phyloP scores from a whole-genome alignment of 1,140 invertebrate species.

The Panonychus citri region DNA sequence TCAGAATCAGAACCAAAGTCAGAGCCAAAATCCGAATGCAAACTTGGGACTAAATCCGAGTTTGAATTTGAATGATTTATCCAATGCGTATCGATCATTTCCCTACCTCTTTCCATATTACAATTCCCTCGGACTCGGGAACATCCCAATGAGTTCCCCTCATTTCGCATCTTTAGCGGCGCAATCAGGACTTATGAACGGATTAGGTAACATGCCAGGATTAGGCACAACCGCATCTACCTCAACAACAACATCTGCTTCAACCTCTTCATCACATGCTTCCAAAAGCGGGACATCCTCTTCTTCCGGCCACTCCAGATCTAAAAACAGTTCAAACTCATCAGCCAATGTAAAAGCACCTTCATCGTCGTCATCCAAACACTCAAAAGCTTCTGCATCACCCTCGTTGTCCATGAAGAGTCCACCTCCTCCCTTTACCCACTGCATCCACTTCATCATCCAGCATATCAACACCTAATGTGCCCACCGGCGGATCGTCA shows the following conservation, averaged over 20 bases:
- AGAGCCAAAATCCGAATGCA: neutral
- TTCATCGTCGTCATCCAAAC: too few species aligned
- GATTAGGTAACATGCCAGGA: conserved; percentile 23
- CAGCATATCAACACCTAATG: too few species aligned
- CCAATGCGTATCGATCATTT: conserved; percentile 23
- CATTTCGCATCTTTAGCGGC: conserved; percentile 47
- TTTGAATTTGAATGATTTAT: neutral
- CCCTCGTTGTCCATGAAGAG: neutral
- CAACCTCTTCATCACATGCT: conserved; percentile 19
- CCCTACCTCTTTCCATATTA: conserved; percentile 76
- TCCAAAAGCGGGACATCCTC: too few species aligned
- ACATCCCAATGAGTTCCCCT: conserved; percentile 34
- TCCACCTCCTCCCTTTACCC: neutral
- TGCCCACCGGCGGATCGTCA: too few species aligned
- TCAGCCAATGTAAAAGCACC: neutral
- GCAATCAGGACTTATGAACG: conserved; percentile 42
- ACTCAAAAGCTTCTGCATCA: neutral
- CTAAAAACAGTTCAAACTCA: conserved; percentile 14
- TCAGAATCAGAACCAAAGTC: neutral
- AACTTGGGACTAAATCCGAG: neutral
- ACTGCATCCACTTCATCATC: neutral
- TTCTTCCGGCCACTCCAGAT: conserved; percentile 3
- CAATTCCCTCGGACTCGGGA: conserved; percentile 55
- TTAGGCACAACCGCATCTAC: conserved; percentile 8
- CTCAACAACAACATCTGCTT: conserved; percentile 4